Base-by-base conservation (phyloP, 30 jellyfish, hydroid and myxozoan species). In the Aurelia aurita region DNA sequence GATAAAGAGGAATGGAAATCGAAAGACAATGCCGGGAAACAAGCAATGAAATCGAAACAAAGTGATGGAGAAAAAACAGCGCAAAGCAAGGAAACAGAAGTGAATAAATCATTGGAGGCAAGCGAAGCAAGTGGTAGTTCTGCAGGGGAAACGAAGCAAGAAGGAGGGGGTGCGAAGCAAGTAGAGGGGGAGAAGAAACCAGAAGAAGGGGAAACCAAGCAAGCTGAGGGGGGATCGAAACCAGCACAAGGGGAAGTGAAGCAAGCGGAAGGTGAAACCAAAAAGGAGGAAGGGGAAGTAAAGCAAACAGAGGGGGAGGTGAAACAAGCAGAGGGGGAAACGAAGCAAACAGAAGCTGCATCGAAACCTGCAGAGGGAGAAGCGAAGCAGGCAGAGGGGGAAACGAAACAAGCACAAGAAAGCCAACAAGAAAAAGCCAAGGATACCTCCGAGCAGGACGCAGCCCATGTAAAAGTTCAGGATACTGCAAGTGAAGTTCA, bases 1-100 rank as follows among this genome's bases (percentile, higher is more conserved):
- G 88, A 77, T 25, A 34, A 32, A 60, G 88, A 77, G 29, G 88
- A 77, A 46, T 77, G 88, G 88, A 62, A 77, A 44, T 58, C 88
- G 12, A 19, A n/a, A 55, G 67, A 55, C 4, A 15, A 55, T 3
- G 26, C 8, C 2, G 67, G 29, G 11, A 55, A 55, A 19, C 79
- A 22, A 77, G 79, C 19, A 32, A 44, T 22, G 35, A 27, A 59
- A 43, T 15, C 54, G 14, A 60, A 15, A 31, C 16, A 58, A 46
- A 60, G 35, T 35, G 54, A 22, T n/a, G 58, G 2, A 26, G 53
- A 63, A 9, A 72, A 72, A 25, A 19, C 27, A 5, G 71, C 44
- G 53, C 20, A 21, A 20, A 20, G 65, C 18, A 72, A 72, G 27
- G 47, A 61, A 51, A 51, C 62, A 72, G 66, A 69, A 3, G 39